Evolutionary conservation across 2,113 vertebrate genomes (phyloP).

Genomic region (Ceratotherium simum): DNA sequence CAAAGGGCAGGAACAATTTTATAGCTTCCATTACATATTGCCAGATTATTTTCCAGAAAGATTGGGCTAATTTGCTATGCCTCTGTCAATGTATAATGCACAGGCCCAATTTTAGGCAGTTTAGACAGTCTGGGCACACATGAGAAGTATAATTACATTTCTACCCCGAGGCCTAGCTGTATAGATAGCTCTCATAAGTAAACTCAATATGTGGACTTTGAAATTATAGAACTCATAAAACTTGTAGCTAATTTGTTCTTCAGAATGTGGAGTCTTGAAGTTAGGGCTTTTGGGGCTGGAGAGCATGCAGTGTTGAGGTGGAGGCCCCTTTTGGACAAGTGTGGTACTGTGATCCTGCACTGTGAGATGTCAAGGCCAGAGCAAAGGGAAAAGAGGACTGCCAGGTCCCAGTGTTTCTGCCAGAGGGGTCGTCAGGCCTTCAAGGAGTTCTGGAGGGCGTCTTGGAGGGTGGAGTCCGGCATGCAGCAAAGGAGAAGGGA

Average conservation of each 20-base stretch:
- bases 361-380: neutral
- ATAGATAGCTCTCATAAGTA: constrained; percentile 27
- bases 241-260: neutral
- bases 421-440: neutral
- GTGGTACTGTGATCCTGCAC: neutral
- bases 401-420: neutral
- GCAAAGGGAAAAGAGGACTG: neutral
- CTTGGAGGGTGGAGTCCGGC: neutral
- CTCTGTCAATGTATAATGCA: neutral
- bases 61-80: neutral
- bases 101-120: neutral
- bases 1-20: constrained; percentile 38
- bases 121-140: neutral
- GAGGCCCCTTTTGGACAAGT: neutral
- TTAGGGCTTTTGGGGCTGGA: neutral
- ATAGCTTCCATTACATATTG: neutral
- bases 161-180: neutral
- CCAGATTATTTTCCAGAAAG: constrained; percentile 34
- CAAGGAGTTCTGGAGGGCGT: neutral
- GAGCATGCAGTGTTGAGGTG: neutral
- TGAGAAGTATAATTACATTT: constrained; percentile 50
- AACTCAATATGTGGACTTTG: constrained; percentile 23
- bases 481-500: neutral
- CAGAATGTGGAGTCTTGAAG: neutral
- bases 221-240: constrained; percentile 17